Evolutionary conservation across 2,888 invertebrate genomes (phyloP).

Genomic region (Caradrina clavipalpis): DNA sequence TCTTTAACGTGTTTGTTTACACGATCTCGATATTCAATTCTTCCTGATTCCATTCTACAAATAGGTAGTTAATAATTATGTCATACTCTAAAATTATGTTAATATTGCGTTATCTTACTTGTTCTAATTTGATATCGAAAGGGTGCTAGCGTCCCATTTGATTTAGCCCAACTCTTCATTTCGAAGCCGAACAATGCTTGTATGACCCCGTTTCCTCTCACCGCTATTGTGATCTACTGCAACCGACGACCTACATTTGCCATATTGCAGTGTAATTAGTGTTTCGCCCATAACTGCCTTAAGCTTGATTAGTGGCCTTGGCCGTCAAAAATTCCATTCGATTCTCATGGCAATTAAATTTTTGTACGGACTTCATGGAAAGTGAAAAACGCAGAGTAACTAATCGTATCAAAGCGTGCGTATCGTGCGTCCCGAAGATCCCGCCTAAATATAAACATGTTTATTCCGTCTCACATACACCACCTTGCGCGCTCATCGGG

Average conservation of each 20-base stretch:
- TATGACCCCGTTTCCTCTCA: constrained; percentile 80
- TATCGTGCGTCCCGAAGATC: constrained; percentile 75
- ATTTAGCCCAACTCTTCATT: constrained; percentile 74
- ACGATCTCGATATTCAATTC: constrained; percentile 20
- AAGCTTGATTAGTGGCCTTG: constrained; percentile 61
- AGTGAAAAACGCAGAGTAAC: constrained; percentile 51
- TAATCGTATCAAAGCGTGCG: constrained; percentile 66
- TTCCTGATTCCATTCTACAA: constrained; percentile 43
- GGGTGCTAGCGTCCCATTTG: constrained; percentile 77
- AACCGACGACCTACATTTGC: constrained; percentile 78
- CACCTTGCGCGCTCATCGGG: constrained; percentile 87
- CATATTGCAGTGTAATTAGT: constrained; percentile 71
- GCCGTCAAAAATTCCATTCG: constrained; percentile 49
- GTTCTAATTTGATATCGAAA: constrained; percentile 74
- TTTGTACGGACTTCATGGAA: constrained; percentile 43
- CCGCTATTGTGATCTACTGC: constrained; percentile 75
- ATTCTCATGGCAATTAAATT: constrained; percentile 26
- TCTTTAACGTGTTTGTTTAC: constrained; percentile 60
- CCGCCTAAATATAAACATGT: constrained; percentile 86
- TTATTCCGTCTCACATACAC: constrained; percentile 81
- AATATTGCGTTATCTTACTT: constrained; percentile 56
- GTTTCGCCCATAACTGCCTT: constrained; percentile 52
- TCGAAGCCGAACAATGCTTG: constrained; percentile 78
- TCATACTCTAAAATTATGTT: constrained; percentile 29
- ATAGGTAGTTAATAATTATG: constrained; percentile 15